phyloP scores from a whole-genome alignment of 2,797 vertebrate genomes.

The Calcarius lapponicus region DNA sequence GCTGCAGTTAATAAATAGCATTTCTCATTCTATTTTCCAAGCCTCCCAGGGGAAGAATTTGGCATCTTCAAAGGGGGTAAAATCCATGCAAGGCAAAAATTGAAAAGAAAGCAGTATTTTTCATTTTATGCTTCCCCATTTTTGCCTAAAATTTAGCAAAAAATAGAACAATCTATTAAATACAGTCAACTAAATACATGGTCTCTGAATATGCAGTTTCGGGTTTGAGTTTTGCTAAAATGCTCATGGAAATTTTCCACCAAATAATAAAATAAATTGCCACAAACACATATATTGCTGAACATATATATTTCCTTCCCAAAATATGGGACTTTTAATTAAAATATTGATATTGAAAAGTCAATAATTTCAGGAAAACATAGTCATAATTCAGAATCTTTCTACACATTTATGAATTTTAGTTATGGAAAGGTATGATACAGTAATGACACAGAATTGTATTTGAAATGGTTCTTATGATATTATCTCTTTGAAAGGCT shows the following conservation, averaged over 20 bases:
- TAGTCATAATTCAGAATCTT: background rate
- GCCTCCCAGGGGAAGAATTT: background rate
- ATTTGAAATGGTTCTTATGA: background rate
- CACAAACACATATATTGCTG: background rate
- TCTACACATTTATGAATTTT: background rate
- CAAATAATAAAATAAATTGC: background rate
- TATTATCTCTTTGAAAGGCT: background rate
- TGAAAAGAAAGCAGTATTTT: background rate
- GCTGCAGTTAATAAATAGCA: conserved; percentile 40
- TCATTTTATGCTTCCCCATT: background rate
- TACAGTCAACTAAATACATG: background rate
- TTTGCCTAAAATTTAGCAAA: background rate
- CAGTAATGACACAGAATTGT: background rate
- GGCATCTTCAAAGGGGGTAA: conserved; percentile 24
- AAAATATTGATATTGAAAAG: background rate
- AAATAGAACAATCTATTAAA: background rate
- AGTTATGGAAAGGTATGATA: background rate
- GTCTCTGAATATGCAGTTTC: background rate
- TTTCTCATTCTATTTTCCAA: background rate
- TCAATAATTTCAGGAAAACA: background rate
- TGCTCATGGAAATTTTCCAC: background rate
- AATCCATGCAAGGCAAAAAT: conserved; percentile 15
- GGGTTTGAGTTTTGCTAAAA: background rate
- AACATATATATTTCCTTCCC: background rate
- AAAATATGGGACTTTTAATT: background rate